Percentiles rank a stretch among this genome's conserved stretches.
Evolutionary conservation across 2,797 vertebrate species (phyloP).

Genomic region (Lithobates pipiens): DNA sequence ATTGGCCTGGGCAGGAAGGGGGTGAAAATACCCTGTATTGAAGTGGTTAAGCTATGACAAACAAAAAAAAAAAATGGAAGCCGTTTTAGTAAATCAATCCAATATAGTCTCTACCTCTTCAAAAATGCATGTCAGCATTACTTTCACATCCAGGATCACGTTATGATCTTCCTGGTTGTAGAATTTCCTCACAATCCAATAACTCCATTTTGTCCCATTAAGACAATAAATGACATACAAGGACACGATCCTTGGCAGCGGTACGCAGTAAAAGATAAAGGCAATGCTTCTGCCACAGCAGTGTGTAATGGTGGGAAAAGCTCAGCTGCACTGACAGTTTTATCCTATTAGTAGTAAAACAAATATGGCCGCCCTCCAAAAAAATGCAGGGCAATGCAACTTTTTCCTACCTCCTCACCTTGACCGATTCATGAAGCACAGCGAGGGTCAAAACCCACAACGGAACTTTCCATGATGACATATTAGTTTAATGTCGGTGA

Average conservation of each 20-base stretch:
- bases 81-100: no score
- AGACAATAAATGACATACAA: neutral
- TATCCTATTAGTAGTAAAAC: neutral
- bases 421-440: neutral
- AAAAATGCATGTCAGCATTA: no score
- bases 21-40: no score
- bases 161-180: no score
- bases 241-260: neutral
- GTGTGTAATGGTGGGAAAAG: slow-evolving; percentile 6
- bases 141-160: no score
- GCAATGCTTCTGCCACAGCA: neutral
- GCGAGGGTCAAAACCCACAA: neutral
- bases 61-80: no score
- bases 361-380: neutral
- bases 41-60: no score
- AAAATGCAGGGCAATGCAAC: neutral
- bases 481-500: neutral
- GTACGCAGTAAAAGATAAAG: neutral
- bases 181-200: no score
- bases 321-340: slow-evolving; percentile 2
- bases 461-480: neutral
- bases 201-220: no score
- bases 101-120: no score
- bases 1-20: no score
- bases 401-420: neutral